Base-by-base conservation (phyloP, 2,888 invertebrate genomes). In the Eledone cirrhosa region DNA sequence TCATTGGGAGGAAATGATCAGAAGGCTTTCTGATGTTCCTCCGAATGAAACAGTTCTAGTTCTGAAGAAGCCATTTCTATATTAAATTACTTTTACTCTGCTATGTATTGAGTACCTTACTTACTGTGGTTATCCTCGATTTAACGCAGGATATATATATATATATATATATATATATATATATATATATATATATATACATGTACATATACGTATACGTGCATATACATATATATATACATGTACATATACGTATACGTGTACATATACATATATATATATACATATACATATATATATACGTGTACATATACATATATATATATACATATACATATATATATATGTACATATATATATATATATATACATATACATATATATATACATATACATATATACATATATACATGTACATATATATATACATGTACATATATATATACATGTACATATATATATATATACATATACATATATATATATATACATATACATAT, bases 141-240 rank as follows among this genome's bases (percentile, higher is more conserved):
- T 16, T 53, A 53, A 16, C 13, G 13, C 13, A 16, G 22, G 13
- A 53, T 53, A 53, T 53, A 53, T 53, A 53, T 53, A 53, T 53
- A 53, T 53, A 53, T 53, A 53, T 53, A 53, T 53, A 53, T 53
- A 53, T 53, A 53, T 53, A 53, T 53, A 53, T 53, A 53, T 53
- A 53, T 53, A 53, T n/a, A n/a, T n/a, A n/a, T n/a, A n/a, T n/a
- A n/a, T n/a, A 41, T 41, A 5, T 41, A 41, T 41, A 5, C 11
- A 8, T 41, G 11, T 41, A 41, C 11, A 41, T 11, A 41, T 41
- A 41, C 11, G 41, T 41, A 41, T 41, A 2, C 2, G 11, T 0
- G 2, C 2, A 41, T 41, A 2, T 41, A 2, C 0, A 41, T 41
- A 2, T 41, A 41, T 41, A 2, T 41, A 2, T 41, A 41, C 2